A percentile compares a stretch with the other conserved stretches of the same genome.
Conservation (phyloP, 2,888 invertebrate species). For the Nomada goodeniana region DNA sequence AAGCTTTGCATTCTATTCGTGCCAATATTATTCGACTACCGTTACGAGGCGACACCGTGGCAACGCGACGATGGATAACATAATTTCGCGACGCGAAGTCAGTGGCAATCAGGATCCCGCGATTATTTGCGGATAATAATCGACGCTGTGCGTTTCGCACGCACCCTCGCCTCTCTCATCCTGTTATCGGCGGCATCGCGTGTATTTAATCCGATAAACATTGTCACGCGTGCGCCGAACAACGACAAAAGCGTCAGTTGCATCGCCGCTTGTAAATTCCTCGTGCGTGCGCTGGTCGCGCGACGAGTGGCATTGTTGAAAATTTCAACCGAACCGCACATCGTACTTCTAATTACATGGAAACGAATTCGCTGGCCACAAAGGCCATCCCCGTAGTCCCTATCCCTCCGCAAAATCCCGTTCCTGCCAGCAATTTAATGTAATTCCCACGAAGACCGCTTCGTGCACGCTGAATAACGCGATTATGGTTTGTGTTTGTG, state of each 20-base stretch:
- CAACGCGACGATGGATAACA: slow-evolving; percentile 9
- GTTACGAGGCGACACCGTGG: background rate
- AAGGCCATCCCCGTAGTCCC: background rate
- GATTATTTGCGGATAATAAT: slow-evolving; percentile 57
- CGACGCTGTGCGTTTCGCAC: slow-evolving; percentile 32
- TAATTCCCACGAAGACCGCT: slow-evolving; percentile 12
- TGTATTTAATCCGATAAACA: slow-evolving; percentile 53
- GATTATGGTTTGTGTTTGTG: slow-evolving; percentile 24
- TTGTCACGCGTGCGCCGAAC: slow-evolving; percentile 16
- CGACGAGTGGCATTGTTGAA: slow-evolving; percentile 33
- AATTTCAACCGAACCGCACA: slow-evolving; percentile 33
- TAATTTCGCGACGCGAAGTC: slow-evolving; percentile 34
- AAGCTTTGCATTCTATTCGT: no score
- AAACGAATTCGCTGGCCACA: slow-evolving; percentile 46
- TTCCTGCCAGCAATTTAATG: slow-evolving; percentile 17
- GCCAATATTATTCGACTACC: slow-evolving; percentile 1
- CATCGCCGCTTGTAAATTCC: slow-evolving; percentile 37
- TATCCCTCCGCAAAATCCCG: background rate
- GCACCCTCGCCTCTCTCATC: background rate
- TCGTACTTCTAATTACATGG: slow-evolving; percentile 45
- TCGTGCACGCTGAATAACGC: slow-evolving; percentile 8
- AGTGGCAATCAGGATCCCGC: slow-evolving; percentile 20
- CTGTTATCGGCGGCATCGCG: slow-evolving; percentile 14
- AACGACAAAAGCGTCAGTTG: slow-evolving; percentile 39
- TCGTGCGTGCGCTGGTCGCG: slow-evolving; percentile 13